Percentiles rank a stretch among this genome's conserved stretches.
These are phyloP conservation scores for Alligator mississippiensis DNA, from an alignment of 2,113 vertebrate genomes.

Conservation along the genomic window DNA sequence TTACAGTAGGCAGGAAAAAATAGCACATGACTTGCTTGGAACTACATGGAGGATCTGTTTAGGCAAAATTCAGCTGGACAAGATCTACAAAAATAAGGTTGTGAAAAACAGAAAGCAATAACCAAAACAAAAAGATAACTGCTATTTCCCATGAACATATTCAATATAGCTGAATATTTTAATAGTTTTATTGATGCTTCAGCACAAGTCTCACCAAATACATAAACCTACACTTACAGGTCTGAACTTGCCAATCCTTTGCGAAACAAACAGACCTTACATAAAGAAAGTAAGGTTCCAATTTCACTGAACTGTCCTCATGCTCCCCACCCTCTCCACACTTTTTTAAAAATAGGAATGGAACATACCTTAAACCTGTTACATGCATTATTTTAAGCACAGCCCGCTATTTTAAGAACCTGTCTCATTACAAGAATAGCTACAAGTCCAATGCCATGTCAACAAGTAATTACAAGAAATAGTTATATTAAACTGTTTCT, in stretches of 20 bases:
- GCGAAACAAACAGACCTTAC: constrained; percentile 38
- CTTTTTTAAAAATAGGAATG: constrained; percentile 28
- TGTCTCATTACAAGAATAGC: constrained; percentile 65
- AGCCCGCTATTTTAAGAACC: constrained; percentile 65
- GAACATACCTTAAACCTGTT: constrained; percentile 37
- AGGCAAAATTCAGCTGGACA: neutral
- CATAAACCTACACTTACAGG: neutral
- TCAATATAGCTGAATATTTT: neutral
- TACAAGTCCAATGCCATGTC: constrained; percentile 62
- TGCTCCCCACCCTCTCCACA: neutral
- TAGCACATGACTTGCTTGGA: neutral
- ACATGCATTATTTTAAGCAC: constrained; percentile 43
- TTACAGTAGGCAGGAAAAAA: neutral
- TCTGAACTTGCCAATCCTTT: neutral
- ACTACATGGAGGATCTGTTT: neutral
- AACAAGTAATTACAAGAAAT: constrained; percentile 40
- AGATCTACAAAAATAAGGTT: neutral
- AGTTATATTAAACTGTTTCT: constrained; percentile 46
- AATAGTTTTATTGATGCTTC: neutral
- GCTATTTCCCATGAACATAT: constrained; percentile 18
- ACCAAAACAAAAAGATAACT: neutral
- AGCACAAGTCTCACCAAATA: constrained; percentile 14
- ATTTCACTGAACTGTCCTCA: constrained; percentile 10
- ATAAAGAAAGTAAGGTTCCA: constrained; percentile 14
- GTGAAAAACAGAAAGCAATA: neutral